Evolutionary conservation across 2,797 vertebrate species (phyloP).

Genomic region (Propithecus deckenii): DNA sequence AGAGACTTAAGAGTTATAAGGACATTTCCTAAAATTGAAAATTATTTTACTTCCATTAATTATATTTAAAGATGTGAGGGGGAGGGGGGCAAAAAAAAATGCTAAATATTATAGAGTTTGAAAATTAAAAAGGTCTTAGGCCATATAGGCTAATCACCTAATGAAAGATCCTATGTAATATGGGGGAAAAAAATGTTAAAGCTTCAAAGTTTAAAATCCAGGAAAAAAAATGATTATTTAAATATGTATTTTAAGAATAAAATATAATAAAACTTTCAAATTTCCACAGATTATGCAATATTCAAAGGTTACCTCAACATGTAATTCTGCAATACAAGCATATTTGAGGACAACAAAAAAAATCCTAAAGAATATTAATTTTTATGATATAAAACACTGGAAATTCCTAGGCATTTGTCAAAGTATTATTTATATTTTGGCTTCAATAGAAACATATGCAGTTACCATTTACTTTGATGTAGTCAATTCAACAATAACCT

Average conservation of each 20-base stretch:
- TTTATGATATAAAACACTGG: background rate
- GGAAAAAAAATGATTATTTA: background rate
- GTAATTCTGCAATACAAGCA: background rate
- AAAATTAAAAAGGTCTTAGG: background rate
- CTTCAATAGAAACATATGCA: background rate
- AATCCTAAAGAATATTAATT: background rate
- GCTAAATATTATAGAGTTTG: background rate
- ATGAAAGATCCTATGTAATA: background rate
- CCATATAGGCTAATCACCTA: background rate
- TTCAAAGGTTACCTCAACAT: slow-evolving; percentile 30
- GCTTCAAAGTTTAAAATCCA: background rate
- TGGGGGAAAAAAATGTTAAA: background rate
- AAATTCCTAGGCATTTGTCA: background rate
- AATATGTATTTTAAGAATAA: slow-evolving; percentile 1
- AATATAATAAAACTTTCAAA: background rate
- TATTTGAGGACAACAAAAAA: background rate
- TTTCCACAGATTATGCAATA: background rate
- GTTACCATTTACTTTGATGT: background rate
- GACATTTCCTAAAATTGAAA: background rate
- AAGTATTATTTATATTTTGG: background rate
- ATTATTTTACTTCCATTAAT: background rate
- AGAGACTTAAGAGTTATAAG: background rate
- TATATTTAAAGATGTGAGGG: background rate
- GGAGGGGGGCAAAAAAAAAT: background rate
- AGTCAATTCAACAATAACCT: background rate